Evolutionary conservation across 1,140 invertebrate species (phyloP).

Genomic region (Harpegnathos saltator): DNA sequence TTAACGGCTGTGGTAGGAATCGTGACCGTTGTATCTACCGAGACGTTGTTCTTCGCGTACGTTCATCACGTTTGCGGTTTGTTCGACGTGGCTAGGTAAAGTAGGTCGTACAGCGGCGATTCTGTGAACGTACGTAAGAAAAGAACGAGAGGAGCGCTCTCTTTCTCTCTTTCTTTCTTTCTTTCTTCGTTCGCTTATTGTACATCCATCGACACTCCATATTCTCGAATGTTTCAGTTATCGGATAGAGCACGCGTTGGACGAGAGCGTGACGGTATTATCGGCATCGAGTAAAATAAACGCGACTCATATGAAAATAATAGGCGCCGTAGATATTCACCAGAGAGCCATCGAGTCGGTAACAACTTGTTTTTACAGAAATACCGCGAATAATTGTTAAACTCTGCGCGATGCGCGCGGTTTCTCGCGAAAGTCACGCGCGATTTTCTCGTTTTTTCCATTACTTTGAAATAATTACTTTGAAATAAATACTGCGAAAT

Average conservation of each 20-base stretch:
- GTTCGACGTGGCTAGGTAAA: slow-evolving; percentile 65
- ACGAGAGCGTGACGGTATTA: slow-evolving; percentile 1
- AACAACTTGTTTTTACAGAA: neutral
- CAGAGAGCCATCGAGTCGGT: slow-evolving; percentile 19
- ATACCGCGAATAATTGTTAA: slow-evolving; percentile 1
- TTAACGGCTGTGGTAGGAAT: slow-evolving; percentile 6
- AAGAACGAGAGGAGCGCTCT: too few relatives aligned
- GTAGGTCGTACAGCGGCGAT: neutral
- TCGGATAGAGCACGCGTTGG: slow-evolving; percentile 25
- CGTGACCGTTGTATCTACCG: slow-evolving; percentile 25
- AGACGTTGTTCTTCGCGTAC: slow-evolving; percentile 55
- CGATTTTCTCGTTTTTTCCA: neutral
- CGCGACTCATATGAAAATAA: slow-evolving; percentile 16
- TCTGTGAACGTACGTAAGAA: neutral
- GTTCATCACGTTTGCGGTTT: slow-evolving; percentile 62
- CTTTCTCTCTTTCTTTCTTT: too few relatives aligned
- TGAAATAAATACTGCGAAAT: too few relatives aligned
- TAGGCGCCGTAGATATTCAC: slow-evolving; percentile 25
- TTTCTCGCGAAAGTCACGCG: too few relatives aligned
- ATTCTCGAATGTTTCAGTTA: slow-evolving; percentile 22
- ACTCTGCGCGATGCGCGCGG: neutral
- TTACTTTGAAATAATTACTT: too few relatives aligned
- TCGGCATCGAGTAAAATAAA: slow-evolving; percentile 1
- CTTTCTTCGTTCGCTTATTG: too few relatives aligned
- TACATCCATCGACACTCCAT: neutral